Conservation (phyloP, 2,888 invertebrate species). For the Marronus borbonicus region DNA sequence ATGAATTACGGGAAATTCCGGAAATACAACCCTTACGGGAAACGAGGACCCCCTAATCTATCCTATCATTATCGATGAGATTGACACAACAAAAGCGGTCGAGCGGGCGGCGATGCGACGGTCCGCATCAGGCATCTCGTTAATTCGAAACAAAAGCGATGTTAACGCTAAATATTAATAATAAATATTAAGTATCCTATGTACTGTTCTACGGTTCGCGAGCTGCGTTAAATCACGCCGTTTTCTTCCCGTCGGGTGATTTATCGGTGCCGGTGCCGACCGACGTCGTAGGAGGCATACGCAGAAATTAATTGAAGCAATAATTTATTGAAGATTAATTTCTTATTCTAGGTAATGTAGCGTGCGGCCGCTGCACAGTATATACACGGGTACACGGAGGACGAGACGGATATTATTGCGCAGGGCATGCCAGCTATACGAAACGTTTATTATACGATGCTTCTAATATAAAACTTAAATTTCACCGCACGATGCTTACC, state of each 20-base stretch:
- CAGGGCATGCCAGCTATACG: background rate
- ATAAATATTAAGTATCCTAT: constrained; percentile 53
- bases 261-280: constrained; percentile 58
- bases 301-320: constrained; percentile 62
- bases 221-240: constrained; percentile 48
- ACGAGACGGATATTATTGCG: constrained; percentile 54
- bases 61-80: too few relatives aligned
- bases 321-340: constrained; percentile 62
- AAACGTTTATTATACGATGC: background rate
- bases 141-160: constrained; percentile 48
- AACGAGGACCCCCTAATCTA: too few relatives aligned
- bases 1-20: too few relatives aligned
- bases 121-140: background rate
- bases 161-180: constrained; percentile 52
- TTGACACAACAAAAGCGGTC: too few relatives aligned
- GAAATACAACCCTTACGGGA: too few relatives aligned
- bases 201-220: constrained; percentile 43
- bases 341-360: constrained; percentile 61
- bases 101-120: background rate
- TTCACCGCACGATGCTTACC: too few relatives aligned
- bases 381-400: background rate
- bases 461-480: too few relatives aligned
- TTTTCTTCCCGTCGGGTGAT: constrained; percentile 59
- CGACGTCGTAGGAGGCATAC: constrained; percentile 61
- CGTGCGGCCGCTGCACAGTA: constrained; percentile 52